Evolutionary conservation across 37 sponge, comb jelly and placozoan genomes (phyloP).

Genomic region (Geodia barretti): DNA sequence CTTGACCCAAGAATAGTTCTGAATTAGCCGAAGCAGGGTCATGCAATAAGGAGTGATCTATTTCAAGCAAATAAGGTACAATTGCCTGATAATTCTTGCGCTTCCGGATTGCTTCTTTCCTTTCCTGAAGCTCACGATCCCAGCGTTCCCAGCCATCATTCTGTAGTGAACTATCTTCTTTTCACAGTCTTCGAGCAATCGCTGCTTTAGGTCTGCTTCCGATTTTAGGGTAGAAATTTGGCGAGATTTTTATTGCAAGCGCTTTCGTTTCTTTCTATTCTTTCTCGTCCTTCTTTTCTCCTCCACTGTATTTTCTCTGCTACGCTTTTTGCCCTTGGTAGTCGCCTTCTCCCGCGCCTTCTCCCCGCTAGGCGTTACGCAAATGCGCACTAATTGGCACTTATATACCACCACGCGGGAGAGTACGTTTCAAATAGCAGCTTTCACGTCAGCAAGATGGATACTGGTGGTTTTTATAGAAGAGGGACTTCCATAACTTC

Average conservation of each 20-base stretch:
- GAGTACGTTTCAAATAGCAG: too few relatives aligned
- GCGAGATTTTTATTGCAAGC: not conserved
- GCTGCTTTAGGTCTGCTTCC: not conserved
- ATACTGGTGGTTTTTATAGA: conserved; percentile 3
- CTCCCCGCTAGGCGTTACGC: not conserved
- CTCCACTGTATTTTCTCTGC: conserved; percentile 7
- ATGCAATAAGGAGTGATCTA: not conserved
- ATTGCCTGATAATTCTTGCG: not conserved
- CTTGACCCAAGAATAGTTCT: conserved; percentile 20
- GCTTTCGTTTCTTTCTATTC: not conserved
- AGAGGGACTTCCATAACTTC: conserved; percentile 2
- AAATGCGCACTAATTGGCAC: not conserved
- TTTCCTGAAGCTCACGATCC: conserved; percentile 15
- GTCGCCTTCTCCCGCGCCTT: not conserved
- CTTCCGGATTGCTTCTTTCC: conserved; percentile 12
- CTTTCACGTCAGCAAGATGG: not conserved
- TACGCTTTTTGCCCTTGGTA: not conserved
- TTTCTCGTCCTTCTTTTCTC: conserved; percentile 17
- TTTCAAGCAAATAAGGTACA: conserved; percentile 8
- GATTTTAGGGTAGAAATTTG: not conserved
- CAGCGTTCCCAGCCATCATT: conserved; percentile 22
- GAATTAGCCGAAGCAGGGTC: not conserved
- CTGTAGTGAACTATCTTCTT: conserved; percentile 6
- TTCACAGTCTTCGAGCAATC: not conserved
- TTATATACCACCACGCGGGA: not conserved